Conservation (phyloP, 1,140 invertebrate genomes). For the Saccostrea glomerata region DNA sequence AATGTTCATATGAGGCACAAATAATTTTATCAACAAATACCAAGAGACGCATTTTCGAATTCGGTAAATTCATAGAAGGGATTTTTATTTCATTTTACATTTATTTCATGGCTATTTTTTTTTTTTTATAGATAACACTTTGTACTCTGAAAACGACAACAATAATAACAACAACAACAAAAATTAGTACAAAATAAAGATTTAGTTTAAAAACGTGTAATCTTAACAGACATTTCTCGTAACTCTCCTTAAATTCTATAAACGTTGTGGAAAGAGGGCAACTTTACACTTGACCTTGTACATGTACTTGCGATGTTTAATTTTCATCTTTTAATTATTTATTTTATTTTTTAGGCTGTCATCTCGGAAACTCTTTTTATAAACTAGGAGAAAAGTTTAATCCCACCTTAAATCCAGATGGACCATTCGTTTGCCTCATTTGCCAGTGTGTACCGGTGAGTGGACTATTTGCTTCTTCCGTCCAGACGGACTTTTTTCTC, state of each 20-base stretch:
- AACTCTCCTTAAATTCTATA: not conserved
- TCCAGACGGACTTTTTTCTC: no score
- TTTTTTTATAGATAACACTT: not conserved
- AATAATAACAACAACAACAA: no score
- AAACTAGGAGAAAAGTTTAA: slow-evolving; percentile 32
- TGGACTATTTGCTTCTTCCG: not conserved
- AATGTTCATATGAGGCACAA: not conserved
- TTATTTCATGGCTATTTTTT: no score
- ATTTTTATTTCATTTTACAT: no score
- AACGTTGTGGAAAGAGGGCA: not conserved
- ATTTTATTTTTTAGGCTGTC: not conserved
- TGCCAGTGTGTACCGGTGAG: slow-evolving; percentile 20
- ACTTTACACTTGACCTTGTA: no score
- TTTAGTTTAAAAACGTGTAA: no score
- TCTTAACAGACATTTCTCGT: no score
- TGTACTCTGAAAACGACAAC: no score
- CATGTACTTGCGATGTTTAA: no score
- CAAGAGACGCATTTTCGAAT: not conserved
- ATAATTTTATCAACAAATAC: not conserved
- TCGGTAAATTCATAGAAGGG: not conserved
- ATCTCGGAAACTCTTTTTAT: slow-evolving; percentile 28
- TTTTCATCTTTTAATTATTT: not conserved
- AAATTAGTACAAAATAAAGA: no score
- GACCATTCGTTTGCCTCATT: slow-evolving; percentile 2
- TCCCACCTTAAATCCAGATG: not conserved